Percentiles rank a stretch among this genome's conserved stretches.
Conservation (phyloP, 1,140 invertebrate species). For the Penaeus vannamei region DNA sequence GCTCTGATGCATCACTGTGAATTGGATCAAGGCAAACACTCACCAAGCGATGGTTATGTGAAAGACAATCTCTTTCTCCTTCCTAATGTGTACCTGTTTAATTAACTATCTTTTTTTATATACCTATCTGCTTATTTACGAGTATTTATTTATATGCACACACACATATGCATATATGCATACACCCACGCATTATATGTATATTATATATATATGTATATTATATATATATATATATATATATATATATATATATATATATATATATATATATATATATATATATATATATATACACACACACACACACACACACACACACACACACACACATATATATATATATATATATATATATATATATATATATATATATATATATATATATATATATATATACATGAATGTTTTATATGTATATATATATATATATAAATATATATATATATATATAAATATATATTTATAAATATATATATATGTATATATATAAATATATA, state of each 20-base stretch:
- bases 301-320: no score
- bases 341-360: no score
- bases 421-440: slow-evolving; percentile 18
- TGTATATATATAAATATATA: not conserved
- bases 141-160: not conserved
- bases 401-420: not conserved
- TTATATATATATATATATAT: not conserved
- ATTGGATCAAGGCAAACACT: no score
- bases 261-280: no score
- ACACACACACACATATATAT: no score
- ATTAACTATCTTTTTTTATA: no score
- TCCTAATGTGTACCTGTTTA: no score
- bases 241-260: not conserved
- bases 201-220: no score
- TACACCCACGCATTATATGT: not conserved
- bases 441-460: slow-evolving; percentile 5
- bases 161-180: not conserved
- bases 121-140: not conserved
- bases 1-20: no score
- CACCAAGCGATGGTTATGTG: no score
- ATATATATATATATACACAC: no score
- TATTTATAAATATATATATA: slow-evolving; percentile 7
- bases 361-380: not conserved
- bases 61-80: no score
- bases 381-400: not conserved